A percentile compares a stretch with the other conserved stretches of the same genome.
These are phyloP conservation scores for Eclectus roratus DNA, from an alignment of 2,113 vertebrate genomes.

Conservation along the genomic window DNA sequence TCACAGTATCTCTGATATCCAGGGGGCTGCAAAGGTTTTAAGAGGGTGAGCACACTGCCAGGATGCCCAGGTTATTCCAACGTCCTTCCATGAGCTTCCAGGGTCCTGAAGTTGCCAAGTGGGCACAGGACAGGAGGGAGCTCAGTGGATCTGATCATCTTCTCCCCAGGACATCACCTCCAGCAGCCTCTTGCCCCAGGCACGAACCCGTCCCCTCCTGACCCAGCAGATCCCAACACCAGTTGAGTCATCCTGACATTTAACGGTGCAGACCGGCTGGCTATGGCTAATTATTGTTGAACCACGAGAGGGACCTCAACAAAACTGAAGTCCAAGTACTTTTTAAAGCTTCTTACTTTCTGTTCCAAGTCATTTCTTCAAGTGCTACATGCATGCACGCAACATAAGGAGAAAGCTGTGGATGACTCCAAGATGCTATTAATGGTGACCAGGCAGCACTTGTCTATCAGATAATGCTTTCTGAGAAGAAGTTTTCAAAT, in stretches of 20 bases:
- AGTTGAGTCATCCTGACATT: constrained; percentile 51
- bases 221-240: constrained; percentile 22
- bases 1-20: background rate
- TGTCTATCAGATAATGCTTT: background rate
- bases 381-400: fast-evolving
- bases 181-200: constrained; percentile 25
- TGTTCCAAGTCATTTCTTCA: background rate
- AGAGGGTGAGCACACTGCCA: fast-evolving
- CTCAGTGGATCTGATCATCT: background rate
- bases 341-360: background rate
- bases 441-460: background rate
- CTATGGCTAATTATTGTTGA: background rate
- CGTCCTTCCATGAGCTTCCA: background rate
- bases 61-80: background rate
- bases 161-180: background rate
- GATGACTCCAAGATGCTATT: background rate
- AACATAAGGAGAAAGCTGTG: background rate
- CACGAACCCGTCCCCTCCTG: constrained; percentile 24
- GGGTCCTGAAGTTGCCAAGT: background rate
- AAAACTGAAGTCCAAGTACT: background rate
- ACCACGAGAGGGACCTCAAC: background rate
- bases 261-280: background rate
- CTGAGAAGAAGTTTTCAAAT: background rate
- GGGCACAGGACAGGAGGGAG: background rate
- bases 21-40: background rate